Evolutionary conservation across 2,113 vertebrate species (phyloP).

Genomic region (Ascaphus truei): DNA sequence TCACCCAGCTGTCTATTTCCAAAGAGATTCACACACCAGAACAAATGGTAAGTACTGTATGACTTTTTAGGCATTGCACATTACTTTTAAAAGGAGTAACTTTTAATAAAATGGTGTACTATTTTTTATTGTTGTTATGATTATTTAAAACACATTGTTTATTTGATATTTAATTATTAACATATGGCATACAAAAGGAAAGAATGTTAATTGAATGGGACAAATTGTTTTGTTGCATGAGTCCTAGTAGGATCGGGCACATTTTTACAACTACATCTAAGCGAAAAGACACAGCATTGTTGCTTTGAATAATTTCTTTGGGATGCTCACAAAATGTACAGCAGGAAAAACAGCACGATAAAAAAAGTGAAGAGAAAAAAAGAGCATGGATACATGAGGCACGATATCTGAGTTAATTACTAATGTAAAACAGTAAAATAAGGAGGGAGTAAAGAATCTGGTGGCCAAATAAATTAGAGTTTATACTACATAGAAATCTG

Average conservation of each 20-base stretch:
- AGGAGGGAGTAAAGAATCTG: no score
- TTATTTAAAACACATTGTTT: slow-evolving; percentile 5
- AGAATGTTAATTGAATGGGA: slow-evolving; percentile 3
- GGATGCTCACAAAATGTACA: background rate
- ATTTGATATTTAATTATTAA: slow-evolving; percentile 6
- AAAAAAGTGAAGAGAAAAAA: background rate
- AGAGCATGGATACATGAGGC: background rate
- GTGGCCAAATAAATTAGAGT: no score
- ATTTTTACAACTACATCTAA: background rate
- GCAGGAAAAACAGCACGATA: background rate
- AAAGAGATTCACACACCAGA: background rate
- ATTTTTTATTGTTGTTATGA: slow-evolving; percentile 12
- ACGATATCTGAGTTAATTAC: no score
- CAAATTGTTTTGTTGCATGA: slow-evolving; percentile 16
- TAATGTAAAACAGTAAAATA: no score
- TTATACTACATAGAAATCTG: no score
- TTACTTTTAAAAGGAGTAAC: background rate
- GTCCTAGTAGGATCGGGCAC: background rate
- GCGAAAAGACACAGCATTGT: background rate
- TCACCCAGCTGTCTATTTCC: background rate
- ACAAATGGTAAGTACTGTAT: no score
- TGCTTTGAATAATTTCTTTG: background rate
- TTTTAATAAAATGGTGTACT: slow-evolving; percentile 3
- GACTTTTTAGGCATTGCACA: no score
- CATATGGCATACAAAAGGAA: background rate